Base-by-base conservation (phyloP, 37 sponge, comb jelly and placozoan genomes). In the Chondrilla cf. caribensis region DNA sequence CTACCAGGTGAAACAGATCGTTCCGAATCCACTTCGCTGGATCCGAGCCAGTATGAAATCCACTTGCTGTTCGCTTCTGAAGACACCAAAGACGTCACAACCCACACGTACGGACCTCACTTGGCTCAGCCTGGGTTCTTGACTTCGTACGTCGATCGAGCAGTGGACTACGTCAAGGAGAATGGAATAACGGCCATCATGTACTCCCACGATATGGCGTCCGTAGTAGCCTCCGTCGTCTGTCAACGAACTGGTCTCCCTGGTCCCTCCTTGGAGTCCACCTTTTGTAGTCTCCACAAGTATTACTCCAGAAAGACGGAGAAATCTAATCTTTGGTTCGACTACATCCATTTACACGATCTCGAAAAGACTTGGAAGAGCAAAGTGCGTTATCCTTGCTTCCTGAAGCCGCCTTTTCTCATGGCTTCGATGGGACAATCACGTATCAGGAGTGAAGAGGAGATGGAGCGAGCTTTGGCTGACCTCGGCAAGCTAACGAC, bases 331-430 rank as follows among this genome's bases (percentile, higher is more conserved):
- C 58, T 79, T 29, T 79, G 80, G 80, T 79, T 36, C 54, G 60
- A 58, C 18, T 59, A 31, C 68, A 67, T 67, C 28, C 28, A 17
- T 28, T 4, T 67, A 17, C 32, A 67, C 33, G 35, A 33, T 33
- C 31, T 17, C 68, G 35, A 33, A 7, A 29, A 67, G 17, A 29
- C 24, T 17, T 67, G 68, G 68, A 67, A 33, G 47, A 2, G 6
- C 21, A 75, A 44, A 24, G 54, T 64, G 9, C 40, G 40, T 15
- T 81, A 81, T 41, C 81, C 81, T 21, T 81, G 81, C 67, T 81
- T 38, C 47, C 14, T 81, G 29, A 81, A 81, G 67, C 41, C 81
- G 4, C 65, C 81, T 2, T 81, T 38, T 19, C 65, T 81, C 31
- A 38, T 38, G 1, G 26, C 22, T 21, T 29, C 42, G 14, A 32